phyloP scores from a whole-genome alignment of 2,113 vertebrate species.

The Pimephales promelas region DNA sequence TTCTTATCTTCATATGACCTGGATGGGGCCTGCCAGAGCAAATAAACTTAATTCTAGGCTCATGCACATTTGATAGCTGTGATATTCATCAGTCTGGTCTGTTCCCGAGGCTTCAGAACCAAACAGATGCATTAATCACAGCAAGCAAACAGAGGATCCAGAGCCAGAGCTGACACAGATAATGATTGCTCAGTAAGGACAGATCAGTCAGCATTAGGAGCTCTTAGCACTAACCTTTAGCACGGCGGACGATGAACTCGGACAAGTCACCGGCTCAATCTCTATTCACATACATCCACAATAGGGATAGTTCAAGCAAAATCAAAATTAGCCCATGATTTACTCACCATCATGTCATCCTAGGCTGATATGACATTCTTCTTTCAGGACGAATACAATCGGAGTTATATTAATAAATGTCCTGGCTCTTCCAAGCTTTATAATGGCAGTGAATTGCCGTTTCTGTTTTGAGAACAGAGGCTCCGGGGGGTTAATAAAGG shows the following conservation, averaged over 20 bases:
- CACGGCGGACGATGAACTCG: not conserved
- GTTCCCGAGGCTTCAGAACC: not conserved
- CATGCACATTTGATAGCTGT: not conserved
- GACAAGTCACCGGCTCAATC: not conserved
- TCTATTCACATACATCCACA: not conserved
- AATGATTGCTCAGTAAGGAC: slow-evolving; percentile 13
- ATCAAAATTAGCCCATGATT: too few relatives aligned
- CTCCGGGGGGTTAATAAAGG: too few relatives aligned
- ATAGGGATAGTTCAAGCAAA: not conserved
- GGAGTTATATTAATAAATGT: too few relatives aligned
- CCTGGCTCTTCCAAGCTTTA: too few relatives aligned
- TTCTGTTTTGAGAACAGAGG: too few relatives aligned
- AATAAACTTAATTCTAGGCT: not conserved
- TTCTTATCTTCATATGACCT: not conserved
- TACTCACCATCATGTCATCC: too few relatives aligned
- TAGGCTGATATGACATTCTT: too few relatives aligned
- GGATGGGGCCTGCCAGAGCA: not conserved
- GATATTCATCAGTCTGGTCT: slow-evolving; percentile 14
- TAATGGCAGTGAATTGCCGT: too few relatives aligned
- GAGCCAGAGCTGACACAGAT: slow-evolving; percentile 13
- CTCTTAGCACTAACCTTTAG: not conserved
- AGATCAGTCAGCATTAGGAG: slow-evolving; percentile 3
- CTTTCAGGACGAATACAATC: too few relatives aligned
- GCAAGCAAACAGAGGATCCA: slow-evolving; percentile 18
- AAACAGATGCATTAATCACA: slow-evolving; percentile 28